These are phyloP conservation scores for Cynocephalus volans DNA, from an alignment of 2,113 vertebrate species.

Conservation along the genomic window DNA sequence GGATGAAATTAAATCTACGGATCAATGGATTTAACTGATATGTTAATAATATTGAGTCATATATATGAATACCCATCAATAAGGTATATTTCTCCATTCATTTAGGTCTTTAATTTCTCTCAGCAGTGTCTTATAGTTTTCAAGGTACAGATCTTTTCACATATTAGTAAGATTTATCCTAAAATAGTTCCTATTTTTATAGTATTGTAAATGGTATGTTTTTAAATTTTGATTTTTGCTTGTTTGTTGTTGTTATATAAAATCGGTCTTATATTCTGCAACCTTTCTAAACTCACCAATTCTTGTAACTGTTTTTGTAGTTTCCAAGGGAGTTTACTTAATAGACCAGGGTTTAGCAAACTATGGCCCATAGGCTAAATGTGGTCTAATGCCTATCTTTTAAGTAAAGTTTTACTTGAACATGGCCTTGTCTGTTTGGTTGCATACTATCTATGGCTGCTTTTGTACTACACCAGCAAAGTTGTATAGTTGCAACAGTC, in stretches of 20 bases:
- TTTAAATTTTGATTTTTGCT: not conserved
- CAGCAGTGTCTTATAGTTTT: not conserved
- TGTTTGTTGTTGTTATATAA: not conserved
- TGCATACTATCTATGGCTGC: not conserved
- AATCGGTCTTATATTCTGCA: not conserved
- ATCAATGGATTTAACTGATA: not conserved
- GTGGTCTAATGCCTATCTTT: not conserved
- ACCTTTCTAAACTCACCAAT: not conserved
- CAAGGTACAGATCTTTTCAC: not conserved
- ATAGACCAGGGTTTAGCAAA: not conserved
- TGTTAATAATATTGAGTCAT: not conserved
- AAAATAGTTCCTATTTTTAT: not conserved
- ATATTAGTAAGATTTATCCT: not conserved
- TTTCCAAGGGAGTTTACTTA: not conserved
- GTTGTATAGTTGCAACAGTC: not conserved
- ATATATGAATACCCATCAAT: not conserved
- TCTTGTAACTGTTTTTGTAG: not conserved
- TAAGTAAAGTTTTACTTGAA: not conserved
- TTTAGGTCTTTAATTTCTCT: not conserved
- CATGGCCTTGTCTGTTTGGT: not conserved
- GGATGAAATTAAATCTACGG: not conserved
- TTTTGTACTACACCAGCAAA: not conserved
- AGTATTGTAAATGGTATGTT: not conserved
- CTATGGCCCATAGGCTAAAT: not conserved
- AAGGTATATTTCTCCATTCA: not conserved